Evolutionary conservation across 1,140 invertebrate species (phyloP).

Genomic region (Drosophila kanapiae): DNA sequence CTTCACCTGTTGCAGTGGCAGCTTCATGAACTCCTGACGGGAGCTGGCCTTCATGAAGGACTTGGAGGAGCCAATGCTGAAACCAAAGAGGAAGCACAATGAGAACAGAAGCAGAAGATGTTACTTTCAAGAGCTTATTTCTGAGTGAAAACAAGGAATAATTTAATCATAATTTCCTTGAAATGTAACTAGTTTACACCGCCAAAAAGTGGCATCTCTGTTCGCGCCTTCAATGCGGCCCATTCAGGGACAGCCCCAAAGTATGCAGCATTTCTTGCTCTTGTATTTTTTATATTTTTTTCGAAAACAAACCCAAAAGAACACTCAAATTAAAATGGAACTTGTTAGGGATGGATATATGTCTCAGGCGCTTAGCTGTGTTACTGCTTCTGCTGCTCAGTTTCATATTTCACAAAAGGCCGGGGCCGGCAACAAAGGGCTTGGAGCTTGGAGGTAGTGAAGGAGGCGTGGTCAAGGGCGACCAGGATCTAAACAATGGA

Average conservation of each 20-base stretch:
- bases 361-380: slow-evolving; percentile 1
- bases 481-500: slow-evolving; percentile 69
- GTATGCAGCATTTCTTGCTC: slow-evolving; percentile 15
- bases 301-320: slow-evolving; percentile 14
- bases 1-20: slow-evolving; percentile 83
- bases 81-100: background rate
- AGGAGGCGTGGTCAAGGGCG: slow-evolving; percentile 57
- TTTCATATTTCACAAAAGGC: slow-evolving; percentile 63
- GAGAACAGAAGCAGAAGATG: too few relatives aligned
- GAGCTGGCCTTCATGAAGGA: slow-evolving; percentile 97
- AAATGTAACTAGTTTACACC: background rate
- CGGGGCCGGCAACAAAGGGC: slow-evolving; percentile 46
- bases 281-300: slow-evolving; percentile 3
- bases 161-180: background rate
- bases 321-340: slow-evolving; percentile 48
- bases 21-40: slow-evolving; percentile 90
- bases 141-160: background rate
- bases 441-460: slow-evolving; percentile 11
- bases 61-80: slow-evolving; percentile 89
- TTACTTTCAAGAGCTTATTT: too few relatives aligned
- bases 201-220: background rate
- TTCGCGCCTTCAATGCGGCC: background rate
- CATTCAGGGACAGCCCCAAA: slow-evolving; percentile 29
- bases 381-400: slow-evolving; percentile 10
- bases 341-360: slow-evolving; percentile 18